A percentile compares a stretch with the other conserved stretches of the same genome.
Conservation (phyloP, 2,797 vertebrate genomes). For the Paguma larvata region DNA sequence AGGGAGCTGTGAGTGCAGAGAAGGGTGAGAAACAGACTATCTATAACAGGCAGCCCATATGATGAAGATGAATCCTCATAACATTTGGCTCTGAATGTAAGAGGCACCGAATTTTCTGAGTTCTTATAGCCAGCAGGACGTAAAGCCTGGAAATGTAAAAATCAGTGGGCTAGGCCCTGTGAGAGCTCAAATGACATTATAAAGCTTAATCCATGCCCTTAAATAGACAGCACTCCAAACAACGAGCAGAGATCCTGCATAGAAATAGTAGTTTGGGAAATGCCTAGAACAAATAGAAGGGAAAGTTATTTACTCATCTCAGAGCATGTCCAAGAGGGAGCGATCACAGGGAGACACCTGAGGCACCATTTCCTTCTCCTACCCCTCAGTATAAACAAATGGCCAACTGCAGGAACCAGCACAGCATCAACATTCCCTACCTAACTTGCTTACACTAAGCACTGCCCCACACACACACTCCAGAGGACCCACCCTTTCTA, state of each 20-base stretch:
- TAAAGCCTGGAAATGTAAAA: not conserved
- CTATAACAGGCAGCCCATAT: not conserved
- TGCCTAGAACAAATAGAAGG: not conserved
- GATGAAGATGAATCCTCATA: not conserved
- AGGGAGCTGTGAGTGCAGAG: not conserved
- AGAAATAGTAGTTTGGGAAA: not conserved
- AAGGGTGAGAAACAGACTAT: not conserved
- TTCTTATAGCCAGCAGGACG: not conserved
- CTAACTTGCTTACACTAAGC: not conserved
- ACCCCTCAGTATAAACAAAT: not conserved
- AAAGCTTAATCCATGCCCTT: not conserved
- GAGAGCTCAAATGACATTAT: not conserved
- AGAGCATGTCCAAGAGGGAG: not conserved
- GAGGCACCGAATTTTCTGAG: not conserved
- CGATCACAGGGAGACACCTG: not conserved
- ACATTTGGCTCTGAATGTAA: not conserved
- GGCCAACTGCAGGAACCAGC: not conserved
- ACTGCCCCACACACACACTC: too few species aligned
- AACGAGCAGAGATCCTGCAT: not conserved
- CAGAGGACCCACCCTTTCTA: not conserved
- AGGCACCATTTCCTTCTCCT: not conserved
- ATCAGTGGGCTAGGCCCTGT: not conserved
- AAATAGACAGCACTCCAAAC: not conserved
- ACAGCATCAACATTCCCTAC: not conserved
- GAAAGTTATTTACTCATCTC: not conserved